phyloP scores from a whole-genome alignment of 2,888 invertebrate species.

The Drosophila ezoana region DNA sequence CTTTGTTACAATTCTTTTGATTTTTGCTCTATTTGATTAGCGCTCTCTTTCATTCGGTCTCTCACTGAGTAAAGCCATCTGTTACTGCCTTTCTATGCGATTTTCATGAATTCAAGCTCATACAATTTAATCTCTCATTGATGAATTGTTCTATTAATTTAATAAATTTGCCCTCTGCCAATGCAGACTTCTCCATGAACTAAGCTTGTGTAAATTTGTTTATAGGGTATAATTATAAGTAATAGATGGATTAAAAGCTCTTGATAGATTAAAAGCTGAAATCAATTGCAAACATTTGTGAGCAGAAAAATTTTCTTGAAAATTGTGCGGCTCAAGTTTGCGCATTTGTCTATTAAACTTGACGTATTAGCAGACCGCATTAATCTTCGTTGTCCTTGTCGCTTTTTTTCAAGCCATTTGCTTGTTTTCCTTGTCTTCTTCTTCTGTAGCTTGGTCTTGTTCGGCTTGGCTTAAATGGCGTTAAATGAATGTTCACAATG shows the following conservation, averaged over 20 bases:
- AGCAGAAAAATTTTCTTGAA: conserved; percentile 13
- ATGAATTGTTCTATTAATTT: too few species aligned
- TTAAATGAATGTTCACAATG: conserved; percentile 71
- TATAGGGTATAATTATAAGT: too few species aligned
- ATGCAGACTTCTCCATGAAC: too few species aligned
- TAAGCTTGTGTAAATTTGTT: too few species aligned
- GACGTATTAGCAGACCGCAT: conserved; percentile 53
- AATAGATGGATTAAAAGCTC: background rate
- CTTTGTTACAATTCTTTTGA: too few species aligned
- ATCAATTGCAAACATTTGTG: conserved; percentile 23
- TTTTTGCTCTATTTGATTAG: too few species aligned
- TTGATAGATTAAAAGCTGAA: conserved; percentile 16
- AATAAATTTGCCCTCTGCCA: too few species aligned
- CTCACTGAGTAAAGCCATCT: too few species aligned
- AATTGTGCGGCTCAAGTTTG: conserved; percentile 22
- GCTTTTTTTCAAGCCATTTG: conserved; percentile 10
- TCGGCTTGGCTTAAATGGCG: conserved; percentile 65
- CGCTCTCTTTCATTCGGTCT: too few species aligned
- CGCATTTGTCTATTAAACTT: conserved; percentile 35
- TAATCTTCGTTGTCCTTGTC: conserved; percentile 66
- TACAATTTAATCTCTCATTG: too few species aligned
- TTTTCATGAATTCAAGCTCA: background rate
- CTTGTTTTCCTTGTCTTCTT: conserved; percentile 1
- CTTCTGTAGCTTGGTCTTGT: background rate
- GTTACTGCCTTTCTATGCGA: background rate